Conservation (phyloP, 2,797 vertebrate genomes). For the Chanos chanos region DNA sequence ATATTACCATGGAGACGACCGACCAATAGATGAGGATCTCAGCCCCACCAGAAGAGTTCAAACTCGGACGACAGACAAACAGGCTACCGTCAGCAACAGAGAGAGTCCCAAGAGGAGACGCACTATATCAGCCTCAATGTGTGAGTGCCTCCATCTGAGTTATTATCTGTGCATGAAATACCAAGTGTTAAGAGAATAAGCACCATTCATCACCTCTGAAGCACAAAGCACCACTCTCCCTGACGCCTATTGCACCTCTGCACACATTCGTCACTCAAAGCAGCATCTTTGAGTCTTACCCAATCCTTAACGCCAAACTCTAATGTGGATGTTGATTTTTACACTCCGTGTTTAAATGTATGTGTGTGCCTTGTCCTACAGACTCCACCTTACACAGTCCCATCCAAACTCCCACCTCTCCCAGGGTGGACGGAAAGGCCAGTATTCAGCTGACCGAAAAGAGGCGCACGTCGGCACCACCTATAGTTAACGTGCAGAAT, state of each 20-base stretch:
- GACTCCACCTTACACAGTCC: slow-evolving; percentile 43
- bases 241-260: no score
- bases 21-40: slow-evolving; percentile 71
- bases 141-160: slow-evolving; percentile 68
- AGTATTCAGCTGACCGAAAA: slow-evolving; percentile 33
- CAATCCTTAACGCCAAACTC: no score
- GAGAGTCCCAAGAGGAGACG: slow-evolving; percentile 82
- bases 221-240: no score
- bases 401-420: slow-evolving; percentile 45
- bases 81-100: slow-evolving; percentile 32
- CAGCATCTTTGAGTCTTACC: no score
- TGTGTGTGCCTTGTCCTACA: slow-evolving; percentile 16
- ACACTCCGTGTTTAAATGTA: not conserved
- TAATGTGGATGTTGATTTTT: no score
- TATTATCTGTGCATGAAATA: no score
- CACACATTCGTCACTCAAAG: no score
- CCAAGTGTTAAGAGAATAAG: no score
- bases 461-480: slow-evolving; percentile 72
- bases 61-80: slow-evolving; percentile 64
- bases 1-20: slow-evolving; percentile 86
- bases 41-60: slow-evolving; percentile 78
- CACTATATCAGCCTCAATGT: slow-evolving; percentile 78
- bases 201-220: no score
- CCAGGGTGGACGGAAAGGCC: slow-evolving; percentile 64
- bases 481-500: slow-evolving; percentile 61